Evolutionary conservation across 2,113 vertebrate genomes (phyloP).

Genomic region (Takifugu flavidus): DNA sequence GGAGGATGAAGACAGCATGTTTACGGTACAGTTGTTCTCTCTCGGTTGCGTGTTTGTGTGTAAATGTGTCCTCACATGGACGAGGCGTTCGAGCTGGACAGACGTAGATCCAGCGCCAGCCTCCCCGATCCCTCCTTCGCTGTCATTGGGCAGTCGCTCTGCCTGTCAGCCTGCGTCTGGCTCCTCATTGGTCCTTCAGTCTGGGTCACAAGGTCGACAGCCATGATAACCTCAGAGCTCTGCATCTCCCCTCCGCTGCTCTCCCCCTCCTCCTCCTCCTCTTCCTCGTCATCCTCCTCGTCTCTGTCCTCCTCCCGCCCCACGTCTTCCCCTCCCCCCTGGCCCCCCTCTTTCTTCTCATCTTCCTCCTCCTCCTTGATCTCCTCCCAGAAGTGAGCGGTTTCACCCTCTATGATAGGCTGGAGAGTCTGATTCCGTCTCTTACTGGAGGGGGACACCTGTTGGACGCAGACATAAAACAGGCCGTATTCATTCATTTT

Average conservation of each 20-base stretch:
- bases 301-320: slow-evolving; percentile 16
- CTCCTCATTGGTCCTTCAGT: slow-evolving; percentile 47
- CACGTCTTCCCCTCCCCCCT: slow-evolving; percentile 24
- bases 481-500: too few relatives aligned
- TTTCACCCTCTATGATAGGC: slow-evolving; percentile 97
- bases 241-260: slow-evolving; percentile 79
- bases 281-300: slow-evolving; percentile 47
- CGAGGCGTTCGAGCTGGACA: slow-evolving; percentile 90
- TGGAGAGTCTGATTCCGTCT: slow-evolving; percentile 88
- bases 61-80: slow-evolving; percentile 80
- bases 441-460: slow-evolving; percentile 95
- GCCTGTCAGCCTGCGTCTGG: slow-evolving; percentile 34
- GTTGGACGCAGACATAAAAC: slow-evolving; percentile 7
- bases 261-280: slow-evolving; percentile 58
- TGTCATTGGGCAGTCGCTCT: slow-evolving; percentile 56
- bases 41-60: neutral
- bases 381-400: slow-evolving; percentile 96
- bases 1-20: slow-evolving; percentile 57
- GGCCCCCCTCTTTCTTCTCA: slow-evolving; percentile 22
- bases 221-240: slow-evolving; percentile 81
- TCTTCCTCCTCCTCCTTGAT: slow-evolving; percentile 81
- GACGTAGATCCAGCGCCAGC: slow-evolving; percentile 85
- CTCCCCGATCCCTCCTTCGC: slow-evolving; percentile 85
- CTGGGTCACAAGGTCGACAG: slow-evolving; percentile 76
- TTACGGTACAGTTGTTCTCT: neutral